Conservation (phyloP, 2,888 invertebrate species). For the Metopia argyrocephala region DNA sequence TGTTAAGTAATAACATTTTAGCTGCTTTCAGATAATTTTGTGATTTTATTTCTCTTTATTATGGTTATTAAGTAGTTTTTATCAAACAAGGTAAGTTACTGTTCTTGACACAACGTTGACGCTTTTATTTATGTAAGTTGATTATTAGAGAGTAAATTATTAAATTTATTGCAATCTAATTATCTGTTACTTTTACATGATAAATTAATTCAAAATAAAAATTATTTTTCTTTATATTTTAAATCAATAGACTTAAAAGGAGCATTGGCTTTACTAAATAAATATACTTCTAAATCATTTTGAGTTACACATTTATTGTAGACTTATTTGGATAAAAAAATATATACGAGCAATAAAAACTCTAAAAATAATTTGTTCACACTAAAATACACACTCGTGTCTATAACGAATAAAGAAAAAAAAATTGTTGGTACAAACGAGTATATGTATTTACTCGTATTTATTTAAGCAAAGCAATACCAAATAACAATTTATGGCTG, state of each 20-base stretch:
- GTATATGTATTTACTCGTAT: too few species aligned
- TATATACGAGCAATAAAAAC: too few species aligned
- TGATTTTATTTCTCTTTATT: too few species aligned
- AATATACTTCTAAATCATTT: neutral
- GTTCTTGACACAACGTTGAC: too few species aligned
- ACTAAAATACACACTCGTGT: neutral
- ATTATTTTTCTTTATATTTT: neutral
- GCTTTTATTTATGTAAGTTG: too few species aligned
- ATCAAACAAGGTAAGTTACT: too few species aligned
- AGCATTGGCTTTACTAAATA: neutral
- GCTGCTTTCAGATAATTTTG: too few species aligned
- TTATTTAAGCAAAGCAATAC: neutral
- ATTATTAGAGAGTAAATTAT: too few species aligned
- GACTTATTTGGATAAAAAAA: neutral
- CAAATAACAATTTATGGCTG: slow-evolving; percentile 1
- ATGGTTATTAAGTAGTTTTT: too few species aligned
- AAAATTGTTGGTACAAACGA: neutral
- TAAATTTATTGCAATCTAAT: too few species aligned
- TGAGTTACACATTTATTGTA: neutral
- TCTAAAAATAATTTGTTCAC: neutral
- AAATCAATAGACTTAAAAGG: neutral
- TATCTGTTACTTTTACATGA: too few species aligned
- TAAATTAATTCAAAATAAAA: neutral
- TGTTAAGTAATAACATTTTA: too few species aligned
- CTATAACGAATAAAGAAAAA: neutral